phyloP scores from a whole-genome alignment of 2,888 invertebrate species.

The Philonicus albiceps region DNA sequence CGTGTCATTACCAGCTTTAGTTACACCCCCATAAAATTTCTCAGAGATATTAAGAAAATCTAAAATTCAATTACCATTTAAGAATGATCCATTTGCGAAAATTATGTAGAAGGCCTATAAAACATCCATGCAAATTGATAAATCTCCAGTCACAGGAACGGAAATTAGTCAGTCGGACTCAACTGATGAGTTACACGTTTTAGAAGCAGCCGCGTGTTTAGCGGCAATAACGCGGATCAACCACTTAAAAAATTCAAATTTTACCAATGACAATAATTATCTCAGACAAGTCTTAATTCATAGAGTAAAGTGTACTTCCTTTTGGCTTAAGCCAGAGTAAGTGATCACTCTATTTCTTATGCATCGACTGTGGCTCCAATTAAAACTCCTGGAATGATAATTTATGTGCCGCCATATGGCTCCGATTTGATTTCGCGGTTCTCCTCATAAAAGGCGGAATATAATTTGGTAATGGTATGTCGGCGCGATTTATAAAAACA shows the following conservation, averaged over 20 bases:
- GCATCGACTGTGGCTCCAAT: neutral
- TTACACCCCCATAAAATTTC: neutral
- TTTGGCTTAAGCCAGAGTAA: neutral
- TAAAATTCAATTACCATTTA: neutral
- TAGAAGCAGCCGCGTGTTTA: neutral
- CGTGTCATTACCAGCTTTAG: neutral
- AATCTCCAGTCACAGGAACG: neutral
- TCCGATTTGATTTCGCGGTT: neutral
- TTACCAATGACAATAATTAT: slow-evolving; percentile 8
- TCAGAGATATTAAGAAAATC: neutral
- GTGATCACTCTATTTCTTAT: slow-evolving; percentile 12
- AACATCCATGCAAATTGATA: neutral
- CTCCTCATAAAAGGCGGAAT: neutral
- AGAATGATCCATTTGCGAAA: neutral
- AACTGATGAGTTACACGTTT: neutral
- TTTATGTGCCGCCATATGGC: neutral
- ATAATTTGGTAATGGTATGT: neutral
- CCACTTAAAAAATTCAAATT: slow-evolving; percentile 29
- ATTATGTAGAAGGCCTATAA: neutral
- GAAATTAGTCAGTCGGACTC: slow-evolving; percentile 8
- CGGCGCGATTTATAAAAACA: neutral
- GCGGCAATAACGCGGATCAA: slow-evolving; percentile 18
- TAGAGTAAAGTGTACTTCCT: slow-evolving; percentile 11
- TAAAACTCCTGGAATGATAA: slow-evolving; percentile 1
- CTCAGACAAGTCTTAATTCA: slow-evolving; percentile 13